Conservation (phyloP, 2,113 vertebrate species). For the Gymnorhina tibicen region DNA sequence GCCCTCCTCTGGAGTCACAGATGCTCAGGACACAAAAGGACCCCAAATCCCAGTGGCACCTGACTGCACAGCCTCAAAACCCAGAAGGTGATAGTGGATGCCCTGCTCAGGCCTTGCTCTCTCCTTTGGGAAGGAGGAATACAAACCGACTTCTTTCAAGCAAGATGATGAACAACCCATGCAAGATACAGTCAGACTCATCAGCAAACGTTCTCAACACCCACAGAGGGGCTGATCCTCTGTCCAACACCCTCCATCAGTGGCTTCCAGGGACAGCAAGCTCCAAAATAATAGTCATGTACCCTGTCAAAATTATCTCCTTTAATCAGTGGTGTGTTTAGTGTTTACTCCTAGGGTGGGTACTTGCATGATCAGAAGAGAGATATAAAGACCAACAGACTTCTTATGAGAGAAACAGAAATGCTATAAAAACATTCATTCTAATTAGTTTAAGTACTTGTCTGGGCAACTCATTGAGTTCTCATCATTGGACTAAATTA, state of each 20-base stretch:
- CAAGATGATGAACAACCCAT: background rate
- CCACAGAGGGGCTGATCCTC: background rate
- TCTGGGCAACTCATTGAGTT: background rate
- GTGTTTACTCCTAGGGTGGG: background rate
- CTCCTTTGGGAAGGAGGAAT: background rate
- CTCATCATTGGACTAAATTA: background rate
- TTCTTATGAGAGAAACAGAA: conserved; percentile 6
- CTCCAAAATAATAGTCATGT: background rate
- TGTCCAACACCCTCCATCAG: background rate
- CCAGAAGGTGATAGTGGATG: background rate
- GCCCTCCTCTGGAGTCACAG: fast-evolving
- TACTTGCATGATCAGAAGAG: background rate
- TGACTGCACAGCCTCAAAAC: background rate
- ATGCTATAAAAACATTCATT: conserved; percentile 22
- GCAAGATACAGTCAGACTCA: background rate
- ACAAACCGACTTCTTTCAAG: background rate
- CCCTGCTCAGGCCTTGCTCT: background rate
- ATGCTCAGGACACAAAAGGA: background rate
- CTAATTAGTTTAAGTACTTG: conserved; percentile 41
- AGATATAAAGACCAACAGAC: conserved; percentile 12
- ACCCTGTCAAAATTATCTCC: background rate
- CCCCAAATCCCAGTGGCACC: background rate
- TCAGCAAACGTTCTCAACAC: background rate
- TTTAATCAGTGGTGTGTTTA: background rate
- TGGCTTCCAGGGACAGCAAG: background rate